Conservation (phyloP, 2,888 invertebrate species). For the Dolichomitus sp. region DNA sequence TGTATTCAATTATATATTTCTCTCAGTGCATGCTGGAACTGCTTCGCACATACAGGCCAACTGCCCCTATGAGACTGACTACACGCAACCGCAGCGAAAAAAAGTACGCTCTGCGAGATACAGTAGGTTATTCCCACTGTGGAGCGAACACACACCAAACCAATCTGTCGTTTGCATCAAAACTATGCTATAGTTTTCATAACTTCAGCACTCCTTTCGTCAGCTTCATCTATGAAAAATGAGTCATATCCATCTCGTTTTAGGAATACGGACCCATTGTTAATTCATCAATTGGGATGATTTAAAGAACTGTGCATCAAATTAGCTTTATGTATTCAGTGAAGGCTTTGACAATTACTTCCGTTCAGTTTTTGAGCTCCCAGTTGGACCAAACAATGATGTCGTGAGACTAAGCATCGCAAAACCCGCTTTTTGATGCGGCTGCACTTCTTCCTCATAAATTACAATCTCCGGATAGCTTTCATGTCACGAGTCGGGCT, state of each 20-base stretch:
- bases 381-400: background rate
- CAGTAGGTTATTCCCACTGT: constrained; percentile 1
- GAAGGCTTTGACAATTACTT: background rate
- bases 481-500: constrained; percentile 53
- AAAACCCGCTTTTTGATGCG: constrained; percentile 58
- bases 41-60: constrained; percentile 4
- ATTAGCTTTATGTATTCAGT: background rate
- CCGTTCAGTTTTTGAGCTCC: background rate
- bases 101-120: background rate
- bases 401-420: background rate
- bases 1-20: too few species aligned
- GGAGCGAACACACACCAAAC: background rate
- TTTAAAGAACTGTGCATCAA: background rate
- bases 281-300: background rate
- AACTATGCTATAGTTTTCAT: background rate
- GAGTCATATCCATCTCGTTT: background rate
- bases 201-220: background rate
- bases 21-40: constrained; percentile 72
- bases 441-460: constrained; percentile 73
- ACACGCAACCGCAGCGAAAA: constrained; percentile 55
- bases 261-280: background rate
- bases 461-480: constrained; percentile 74
- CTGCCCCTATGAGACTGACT: constrained; percentile 32
- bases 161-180: background rate
- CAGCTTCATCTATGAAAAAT: background rate